Evolutionary conservation across 2,113 vertebrate genomes (phyloP).

Genomic region (Chaenogobius annularis): DNA sequence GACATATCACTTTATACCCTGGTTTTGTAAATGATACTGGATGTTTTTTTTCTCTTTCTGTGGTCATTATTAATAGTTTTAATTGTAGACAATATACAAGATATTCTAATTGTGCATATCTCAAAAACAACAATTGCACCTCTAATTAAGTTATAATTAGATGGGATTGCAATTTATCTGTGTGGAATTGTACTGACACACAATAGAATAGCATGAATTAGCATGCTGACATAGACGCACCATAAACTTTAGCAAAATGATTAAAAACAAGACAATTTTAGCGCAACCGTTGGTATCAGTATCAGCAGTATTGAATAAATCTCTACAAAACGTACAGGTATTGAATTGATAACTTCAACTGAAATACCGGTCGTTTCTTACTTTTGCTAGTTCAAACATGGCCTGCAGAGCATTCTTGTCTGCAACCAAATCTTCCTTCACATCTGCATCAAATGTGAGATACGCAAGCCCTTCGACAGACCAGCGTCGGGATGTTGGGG

Average conservation of each 20-base stretch:
- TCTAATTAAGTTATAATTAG: no score
- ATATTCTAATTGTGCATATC: no score
- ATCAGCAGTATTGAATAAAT: background rate
- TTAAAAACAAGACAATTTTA: background rate
- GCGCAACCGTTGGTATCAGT: background rate
- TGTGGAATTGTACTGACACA: background rate
- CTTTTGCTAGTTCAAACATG: conserved; percentile 92
- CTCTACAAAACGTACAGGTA: no score
- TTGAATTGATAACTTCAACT: background rate
- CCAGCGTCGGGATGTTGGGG: conserved; percentile 87
- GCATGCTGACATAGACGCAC: no score
- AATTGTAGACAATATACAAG: no score
- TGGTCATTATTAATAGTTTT: no score
- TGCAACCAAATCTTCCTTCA: conserved; percentile 94
- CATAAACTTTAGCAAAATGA: no score
- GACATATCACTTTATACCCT: no score
- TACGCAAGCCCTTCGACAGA: conserved; percentile 96
- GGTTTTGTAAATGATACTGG: no score
- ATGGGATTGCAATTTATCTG: background rate
- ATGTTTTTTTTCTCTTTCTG: no score
- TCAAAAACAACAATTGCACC: no score
- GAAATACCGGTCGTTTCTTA: conserved; percentile 50
- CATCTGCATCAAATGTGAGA: conserved; percentile 94
- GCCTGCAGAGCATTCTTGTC: conserved; percentile 87
- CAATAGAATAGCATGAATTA: background rate